Evolutionary conservation across 2,113 vertebrate genomes (phyloP).

Genomic region (Suricata suricatta): DNA sequence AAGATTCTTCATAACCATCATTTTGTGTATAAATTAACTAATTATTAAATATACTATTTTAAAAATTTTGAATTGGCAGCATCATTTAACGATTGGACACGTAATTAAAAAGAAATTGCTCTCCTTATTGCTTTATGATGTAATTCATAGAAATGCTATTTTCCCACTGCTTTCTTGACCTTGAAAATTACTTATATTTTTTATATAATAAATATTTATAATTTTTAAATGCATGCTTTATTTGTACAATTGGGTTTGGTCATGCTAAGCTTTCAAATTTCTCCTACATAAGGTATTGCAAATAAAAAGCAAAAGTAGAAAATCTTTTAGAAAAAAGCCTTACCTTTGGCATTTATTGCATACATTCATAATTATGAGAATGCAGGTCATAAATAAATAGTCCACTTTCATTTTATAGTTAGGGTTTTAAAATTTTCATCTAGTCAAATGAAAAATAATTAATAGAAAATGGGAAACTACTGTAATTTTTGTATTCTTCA

Average conservation of each 20-base stretch:
- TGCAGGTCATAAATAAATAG: neutral
- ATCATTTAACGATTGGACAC: constrained; percentile 12
- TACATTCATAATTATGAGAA: neutral
- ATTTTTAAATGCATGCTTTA: constrained; percentile 40
- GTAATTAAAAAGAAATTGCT: neutral
- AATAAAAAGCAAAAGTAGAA: neutral
- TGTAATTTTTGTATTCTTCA: constrained; percentile 30
- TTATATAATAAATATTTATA: constrained; percentile 12
- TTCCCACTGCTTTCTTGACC: constrained; percentile 34
- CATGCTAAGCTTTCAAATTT: neutral
- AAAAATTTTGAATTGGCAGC: neutral
- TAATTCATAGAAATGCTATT: neutral
- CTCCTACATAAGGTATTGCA: neutral
- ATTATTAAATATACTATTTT: neutral
- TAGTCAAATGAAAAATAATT: constrained; percentile 51
- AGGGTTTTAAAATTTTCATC: constrained; percentile 25
- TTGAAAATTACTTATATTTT: constrained; percentile 36
- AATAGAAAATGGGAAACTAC: neutral
- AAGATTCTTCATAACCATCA: neutral
- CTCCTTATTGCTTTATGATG: neutral
- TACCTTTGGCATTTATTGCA: neutral
- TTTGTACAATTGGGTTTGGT: neutral
- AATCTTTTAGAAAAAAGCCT: neutral
- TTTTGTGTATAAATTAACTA: constrained; percentile 40
- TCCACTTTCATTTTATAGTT: neutral